These are phyloP conservation scores for Trachops cirrhosus DNA, from an alignment of 2,797 vertebrate species.

Conservation along the genomic window DNA sequence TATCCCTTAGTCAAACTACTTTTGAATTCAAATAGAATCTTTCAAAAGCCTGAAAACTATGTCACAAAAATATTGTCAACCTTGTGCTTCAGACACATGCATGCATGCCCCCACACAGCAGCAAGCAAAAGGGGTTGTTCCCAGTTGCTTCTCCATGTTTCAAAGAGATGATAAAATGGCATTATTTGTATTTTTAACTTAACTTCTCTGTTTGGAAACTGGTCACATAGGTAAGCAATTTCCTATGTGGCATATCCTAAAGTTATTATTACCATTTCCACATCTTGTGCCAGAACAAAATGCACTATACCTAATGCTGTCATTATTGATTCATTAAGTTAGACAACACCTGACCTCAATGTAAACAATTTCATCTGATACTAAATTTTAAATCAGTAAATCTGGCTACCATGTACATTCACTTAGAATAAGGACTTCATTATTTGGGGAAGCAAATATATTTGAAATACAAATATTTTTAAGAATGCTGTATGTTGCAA, in stretches of 20 bases:
- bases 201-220: conserved; percentile 29
- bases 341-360: background rate
- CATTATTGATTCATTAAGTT: conserved; percentile 33
- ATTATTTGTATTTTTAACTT: background rate
- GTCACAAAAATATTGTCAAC: background rate
- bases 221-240: background rate
- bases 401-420: background rate
- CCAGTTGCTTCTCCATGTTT: background rate
- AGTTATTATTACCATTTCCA: conserved; percentile 15
- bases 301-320: background rate
- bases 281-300: conserved; percentile 43
- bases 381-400: conserved; percentile 36
- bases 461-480: background rate
- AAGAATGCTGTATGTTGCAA: background rate
- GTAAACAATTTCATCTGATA: background rate
- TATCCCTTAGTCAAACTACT: background rate
- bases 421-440: background rate
- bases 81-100: background rate
- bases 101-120: background rate
- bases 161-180: background rate
- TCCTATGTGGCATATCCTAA: background rate
- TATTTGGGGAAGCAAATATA: background rate
- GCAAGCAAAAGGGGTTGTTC: background rate
- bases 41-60: background rate
- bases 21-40: background rate